phyloP scores from a whole-genome alignment of 2,113 vertebrate species.

The Panthera tigris region DNA sequence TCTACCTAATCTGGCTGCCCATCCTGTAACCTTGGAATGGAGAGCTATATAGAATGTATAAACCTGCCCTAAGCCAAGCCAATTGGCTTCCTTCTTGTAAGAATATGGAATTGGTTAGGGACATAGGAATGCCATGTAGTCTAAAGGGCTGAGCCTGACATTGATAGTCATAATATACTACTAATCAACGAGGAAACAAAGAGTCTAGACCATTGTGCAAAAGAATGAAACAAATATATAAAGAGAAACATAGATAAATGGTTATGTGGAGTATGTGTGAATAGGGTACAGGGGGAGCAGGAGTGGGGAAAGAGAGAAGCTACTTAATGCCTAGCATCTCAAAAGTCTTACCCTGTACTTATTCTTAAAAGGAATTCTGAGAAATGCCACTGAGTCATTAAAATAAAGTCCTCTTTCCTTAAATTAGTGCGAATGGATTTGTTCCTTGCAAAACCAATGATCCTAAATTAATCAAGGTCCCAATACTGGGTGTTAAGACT shows the following conservation, averaged over 20 bases:
- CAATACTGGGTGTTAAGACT: not conserved
- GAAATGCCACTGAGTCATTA: not conserved
- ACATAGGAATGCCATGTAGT: not conserved
- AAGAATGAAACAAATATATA: not conserved
- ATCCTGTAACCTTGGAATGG: not conserved
- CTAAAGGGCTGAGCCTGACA: not conserved
- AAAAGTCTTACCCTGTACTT: not conserved
- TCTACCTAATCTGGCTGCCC: not conserved
- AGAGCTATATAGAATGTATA: not conserved
- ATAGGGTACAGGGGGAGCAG: not conserved
- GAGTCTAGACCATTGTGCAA: not conserved
- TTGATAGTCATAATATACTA: not conserved
- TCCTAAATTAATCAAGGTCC: not conserved
- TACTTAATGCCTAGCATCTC: not conserved
- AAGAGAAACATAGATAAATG: not conserved
- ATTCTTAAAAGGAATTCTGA: conserved; percentile 1
- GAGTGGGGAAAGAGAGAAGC: not conserved
- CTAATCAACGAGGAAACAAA: not conserved
- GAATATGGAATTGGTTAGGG: not conserved
- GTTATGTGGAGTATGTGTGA: not conserved
- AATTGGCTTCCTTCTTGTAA: not conserved
- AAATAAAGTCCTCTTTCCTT: not conserved
- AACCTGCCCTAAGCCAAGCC: not conserved
- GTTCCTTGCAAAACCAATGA: not conserved
- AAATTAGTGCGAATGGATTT: not conserved